These are phyloP conservation scores for Esox lucius DNA, from an alignment of 2,797 vertebrate genomes.

Conservation along the genomic window DNA sequence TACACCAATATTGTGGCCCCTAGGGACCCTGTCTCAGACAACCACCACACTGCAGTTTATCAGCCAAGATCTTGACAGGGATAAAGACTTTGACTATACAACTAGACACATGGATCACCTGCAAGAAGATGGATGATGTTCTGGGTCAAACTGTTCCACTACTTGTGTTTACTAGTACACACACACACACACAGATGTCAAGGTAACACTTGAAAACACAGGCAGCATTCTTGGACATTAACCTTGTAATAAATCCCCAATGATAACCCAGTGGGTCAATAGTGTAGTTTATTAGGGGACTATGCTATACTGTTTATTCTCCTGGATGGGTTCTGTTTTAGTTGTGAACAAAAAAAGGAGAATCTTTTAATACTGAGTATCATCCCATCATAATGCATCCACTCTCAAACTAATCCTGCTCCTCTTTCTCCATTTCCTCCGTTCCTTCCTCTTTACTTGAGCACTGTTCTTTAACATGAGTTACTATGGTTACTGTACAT, in stretches of 20 bases:
- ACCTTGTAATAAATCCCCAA: conserved; percentile 10
- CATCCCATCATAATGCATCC: conserved; percentile 58
- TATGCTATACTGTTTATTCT: background rate
- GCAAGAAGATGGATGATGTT: conserved; percentile 39
- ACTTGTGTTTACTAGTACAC: conserved; percentile 21
- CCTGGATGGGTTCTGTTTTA: conserved; percentile 60
- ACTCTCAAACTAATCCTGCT: conserved; percentile 47
- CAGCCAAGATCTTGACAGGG: background rate
- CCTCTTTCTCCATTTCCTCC: conserved; percentile 36
- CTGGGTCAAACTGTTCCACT: conserved; percentile 52
- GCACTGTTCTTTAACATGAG: conserved; percentile 54
- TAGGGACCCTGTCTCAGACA: background rate
- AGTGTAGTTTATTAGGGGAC: background rate
- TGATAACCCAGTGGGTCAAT: background rate
- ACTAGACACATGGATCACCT: conserved; percentile 47
- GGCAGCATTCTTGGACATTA: background rate
- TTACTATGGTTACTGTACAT: conserved; percentile 58
- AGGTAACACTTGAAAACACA: conserved; percentile 3
- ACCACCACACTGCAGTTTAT: background rate
- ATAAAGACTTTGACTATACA: conserved; percentile 18
- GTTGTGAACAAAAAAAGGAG: conserved; percentile 64
- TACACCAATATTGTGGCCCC: background rate
- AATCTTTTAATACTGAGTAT: conserved; percentile 52
- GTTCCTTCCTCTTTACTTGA: conserved; percentile 46
- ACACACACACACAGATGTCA: conserved; percentile 21